phyloP scores from a whole-genome alignment of 2,888 invertebrate genomes.

The Drosophila picticornis region DNA sequence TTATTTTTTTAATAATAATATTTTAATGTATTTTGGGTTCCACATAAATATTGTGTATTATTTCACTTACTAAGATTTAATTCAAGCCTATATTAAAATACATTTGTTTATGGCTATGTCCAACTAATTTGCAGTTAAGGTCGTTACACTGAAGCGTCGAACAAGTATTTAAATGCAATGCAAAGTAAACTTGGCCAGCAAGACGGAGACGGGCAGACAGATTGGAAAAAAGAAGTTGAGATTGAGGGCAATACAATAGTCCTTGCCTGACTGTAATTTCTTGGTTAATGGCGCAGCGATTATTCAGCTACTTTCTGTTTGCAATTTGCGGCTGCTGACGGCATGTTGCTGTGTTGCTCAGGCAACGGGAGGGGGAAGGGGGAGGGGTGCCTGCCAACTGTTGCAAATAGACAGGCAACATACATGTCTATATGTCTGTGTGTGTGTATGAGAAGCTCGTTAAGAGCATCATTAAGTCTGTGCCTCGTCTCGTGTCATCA shows the following conservation, averaged over 20 bases:
- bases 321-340: constrained; percentile 51
- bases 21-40: no score
- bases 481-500: constrained; percentile 41
- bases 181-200: neutral
- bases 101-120: neutral
- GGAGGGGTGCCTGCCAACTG: constrained; percentile 42
- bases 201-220: neutral
- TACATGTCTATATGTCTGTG: constrained; percentile 1
- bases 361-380: fast-evolving
- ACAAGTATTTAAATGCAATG: neutral
- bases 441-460: constrained; percentile 48
- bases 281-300: constrained; percentile 55
- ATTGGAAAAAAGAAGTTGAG: neutral
- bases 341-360: constrained; percentile 8
- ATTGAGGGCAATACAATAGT: constrained; percentile 30
- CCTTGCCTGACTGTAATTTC: constrained; percentile 58
- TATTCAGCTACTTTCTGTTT: constrained; percentile 64
- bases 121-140: neutral
- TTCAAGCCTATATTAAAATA: neutral
- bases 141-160: neutral
- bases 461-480: constrained; percentile 71
- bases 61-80: neutral
- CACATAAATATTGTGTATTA: no score
- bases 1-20: neutral
- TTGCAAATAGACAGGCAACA: constrained; percentile 54